Conservation (phyloP, 2,888 invertebrate genomes). For the Auanema sp. region DNA sequence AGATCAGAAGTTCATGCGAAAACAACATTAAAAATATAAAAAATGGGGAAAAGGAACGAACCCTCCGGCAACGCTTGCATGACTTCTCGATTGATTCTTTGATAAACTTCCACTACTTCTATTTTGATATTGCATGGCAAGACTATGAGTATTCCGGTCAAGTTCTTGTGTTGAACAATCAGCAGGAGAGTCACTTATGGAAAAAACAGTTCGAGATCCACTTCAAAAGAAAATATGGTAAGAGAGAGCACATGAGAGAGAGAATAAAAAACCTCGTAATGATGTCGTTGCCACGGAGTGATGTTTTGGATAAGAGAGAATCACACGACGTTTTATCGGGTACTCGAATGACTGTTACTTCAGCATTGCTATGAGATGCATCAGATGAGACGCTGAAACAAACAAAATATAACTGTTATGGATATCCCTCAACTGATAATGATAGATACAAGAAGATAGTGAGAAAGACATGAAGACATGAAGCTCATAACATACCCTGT, state of each 20-base stretch:
- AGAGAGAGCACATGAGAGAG: neutral
- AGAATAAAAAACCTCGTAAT: constrained; percentile 4
- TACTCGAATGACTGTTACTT: constrained; percentile 2
- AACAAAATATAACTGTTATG: neutral
- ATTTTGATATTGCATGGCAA: constrained; percentile 44
- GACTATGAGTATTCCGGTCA: constrained; percentile 35
- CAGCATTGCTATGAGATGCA: neutral
- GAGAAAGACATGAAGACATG: neutral
- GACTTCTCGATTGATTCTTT: constrained; percentile 27
- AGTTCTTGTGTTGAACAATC: constrained; percentile 25
- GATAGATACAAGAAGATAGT: neutral
- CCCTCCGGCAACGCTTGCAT: constrained; percentile 25
- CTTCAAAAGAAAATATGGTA: constrained; percentile 10
- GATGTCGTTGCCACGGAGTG: neutral
- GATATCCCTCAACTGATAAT: no score
- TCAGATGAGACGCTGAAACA: constrained; percentile 1
- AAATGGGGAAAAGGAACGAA: constrained; percentile 4
- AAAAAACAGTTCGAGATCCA: constrained; percentile 16
- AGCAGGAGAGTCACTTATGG: constrained; percentile 6
- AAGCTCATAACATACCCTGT: constrained; percentile 10
- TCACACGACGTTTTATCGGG: constrained; percentile 4
- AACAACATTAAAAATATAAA: neutral
- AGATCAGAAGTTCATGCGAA: constrained; percentile 2
- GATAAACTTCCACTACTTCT: constrained; percentile 31
- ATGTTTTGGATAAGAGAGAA: neutral